These are phyloP conservation scores for rat (Rattus norvegicus) DNA, from an alignment of 2,113 vertebrate genomes.

Conservation along the genomic window DNA sequence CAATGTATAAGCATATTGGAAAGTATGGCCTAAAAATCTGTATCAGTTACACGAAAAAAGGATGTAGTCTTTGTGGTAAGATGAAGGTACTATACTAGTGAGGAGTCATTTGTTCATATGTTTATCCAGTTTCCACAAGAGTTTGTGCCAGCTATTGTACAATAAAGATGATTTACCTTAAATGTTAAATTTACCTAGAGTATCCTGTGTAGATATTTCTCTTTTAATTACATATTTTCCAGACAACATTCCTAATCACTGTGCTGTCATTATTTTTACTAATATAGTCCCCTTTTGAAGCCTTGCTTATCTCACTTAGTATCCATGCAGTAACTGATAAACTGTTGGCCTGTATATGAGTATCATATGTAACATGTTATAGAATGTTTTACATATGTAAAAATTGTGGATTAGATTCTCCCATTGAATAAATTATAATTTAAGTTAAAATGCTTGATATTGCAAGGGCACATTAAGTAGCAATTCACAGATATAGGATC, in stretches of 20 bases:
- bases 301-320: background rate
- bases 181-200: background rate
- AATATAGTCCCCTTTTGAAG: background rate
- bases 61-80: background rate
- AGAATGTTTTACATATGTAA: background rate
- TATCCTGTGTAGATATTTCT: background rate
- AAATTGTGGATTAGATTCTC: background rate
- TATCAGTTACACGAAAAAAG: background rate
- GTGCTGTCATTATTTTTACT: too few relatives aligned
- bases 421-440: background rate
- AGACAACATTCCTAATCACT: background rate
- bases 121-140: background rate
- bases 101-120: background rate
- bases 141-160: background rate
- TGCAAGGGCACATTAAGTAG: background rate
- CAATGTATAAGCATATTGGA: background rate
- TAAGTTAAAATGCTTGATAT: background rate
- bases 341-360: background rate
- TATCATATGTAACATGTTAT: background rate
- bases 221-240: background rate
- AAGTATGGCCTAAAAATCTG: background rate
- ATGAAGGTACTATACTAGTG: background rate
- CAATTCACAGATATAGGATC: background rate
- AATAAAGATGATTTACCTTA: background rate
- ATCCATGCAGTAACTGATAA: background rate